Base-by-base conservation (phyloP, 2,888 invertebrate genomes). In the Meteorus colon region DNA sequence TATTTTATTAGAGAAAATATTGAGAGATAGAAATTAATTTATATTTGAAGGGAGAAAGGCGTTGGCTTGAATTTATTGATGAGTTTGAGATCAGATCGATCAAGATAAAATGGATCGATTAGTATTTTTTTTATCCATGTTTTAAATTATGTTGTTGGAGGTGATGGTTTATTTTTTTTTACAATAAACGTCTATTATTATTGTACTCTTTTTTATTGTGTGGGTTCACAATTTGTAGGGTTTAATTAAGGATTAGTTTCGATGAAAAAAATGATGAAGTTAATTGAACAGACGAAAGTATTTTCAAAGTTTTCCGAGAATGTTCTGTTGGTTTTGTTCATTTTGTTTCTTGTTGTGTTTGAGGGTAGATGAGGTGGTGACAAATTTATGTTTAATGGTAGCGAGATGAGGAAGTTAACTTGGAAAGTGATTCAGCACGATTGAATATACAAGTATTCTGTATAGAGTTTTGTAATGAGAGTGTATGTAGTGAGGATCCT, bases 281-380 rank as follows among this genome's bases (percentile, higher is more conserved):
- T 69, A 55, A n/a, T 55, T 14, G 55, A 24, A n/a, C 37, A 19
- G 16, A 65, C 27, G 31, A 10, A 55, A 51, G 69, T 69, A 14
- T 69, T 69, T 69, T 31, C 55, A 69, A 69, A 34, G 55, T 69
- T 55, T 69, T 29, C 69, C 6, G 55, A n/a, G 55, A 19, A 55
- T 2, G 19, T 3, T 55, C 31, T 31, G 6, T 62, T 62, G 12
- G 4, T 16, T 62, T 14, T 16, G 4, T 55, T 69, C 19, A 31
- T 69, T 27, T 29, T 6, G 29, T 29, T 69, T 16, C 34, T 55
- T 10, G 19, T 8, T 10, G 19, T 41, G 14, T 67, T 8, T 16
- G 12, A n/a, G 14, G 4, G 6, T 0, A 16, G 27, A 27, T 6
- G 8, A 8, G 0, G 12, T 41, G 8, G 27, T 27, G 29, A 24